phyloP scores from a whole-genome alignment of 2,113 vertebrate genomes.

The Helogale parvula region DNA sequence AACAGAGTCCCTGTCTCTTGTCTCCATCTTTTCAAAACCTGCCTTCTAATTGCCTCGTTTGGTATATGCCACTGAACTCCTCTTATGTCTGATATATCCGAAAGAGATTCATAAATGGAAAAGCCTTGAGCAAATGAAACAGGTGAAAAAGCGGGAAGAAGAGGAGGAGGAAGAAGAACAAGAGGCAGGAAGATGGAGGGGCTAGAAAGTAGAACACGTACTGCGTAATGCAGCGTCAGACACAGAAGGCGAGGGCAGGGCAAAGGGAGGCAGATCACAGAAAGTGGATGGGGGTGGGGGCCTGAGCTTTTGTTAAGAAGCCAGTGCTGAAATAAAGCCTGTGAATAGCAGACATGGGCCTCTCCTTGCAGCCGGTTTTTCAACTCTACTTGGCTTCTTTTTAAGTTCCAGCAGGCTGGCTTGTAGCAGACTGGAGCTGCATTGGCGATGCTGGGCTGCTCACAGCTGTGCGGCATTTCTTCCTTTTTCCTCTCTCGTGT shows the following conservation, averaged over 20 bases:
- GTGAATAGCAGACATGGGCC: background rate
- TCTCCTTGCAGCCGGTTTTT: background rate
- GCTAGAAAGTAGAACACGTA: background rate
- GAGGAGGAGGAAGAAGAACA: background rate
- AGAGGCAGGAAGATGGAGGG: background rate
- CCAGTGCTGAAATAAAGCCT: background rate
- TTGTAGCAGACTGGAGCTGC: background rate
- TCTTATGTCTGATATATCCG: background rate
- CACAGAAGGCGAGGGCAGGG: background rate
- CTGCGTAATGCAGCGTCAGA: background rate
- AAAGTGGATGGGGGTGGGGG: background rate
- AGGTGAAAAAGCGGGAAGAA: background rate
- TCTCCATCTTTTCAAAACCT: slow-evolving; percentile 4
- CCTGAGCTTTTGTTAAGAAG: background rate
- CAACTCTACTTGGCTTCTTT: background rate
- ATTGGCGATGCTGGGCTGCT: background rate
- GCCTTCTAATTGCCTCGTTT: background rate
- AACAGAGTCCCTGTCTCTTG: background rate
- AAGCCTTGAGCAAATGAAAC: background rate
- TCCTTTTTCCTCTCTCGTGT: slow-evolving; percentile 1
- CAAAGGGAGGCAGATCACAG: background rate
- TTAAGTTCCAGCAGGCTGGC: background rate
- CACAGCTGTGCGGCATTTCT: background rate
- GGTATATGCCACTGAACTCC: background rate
- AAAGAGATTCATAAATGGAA: background rate